Conservation (phyloP, 2,888 invertebrate species). For the Andrena hattorfiana region DNA sequence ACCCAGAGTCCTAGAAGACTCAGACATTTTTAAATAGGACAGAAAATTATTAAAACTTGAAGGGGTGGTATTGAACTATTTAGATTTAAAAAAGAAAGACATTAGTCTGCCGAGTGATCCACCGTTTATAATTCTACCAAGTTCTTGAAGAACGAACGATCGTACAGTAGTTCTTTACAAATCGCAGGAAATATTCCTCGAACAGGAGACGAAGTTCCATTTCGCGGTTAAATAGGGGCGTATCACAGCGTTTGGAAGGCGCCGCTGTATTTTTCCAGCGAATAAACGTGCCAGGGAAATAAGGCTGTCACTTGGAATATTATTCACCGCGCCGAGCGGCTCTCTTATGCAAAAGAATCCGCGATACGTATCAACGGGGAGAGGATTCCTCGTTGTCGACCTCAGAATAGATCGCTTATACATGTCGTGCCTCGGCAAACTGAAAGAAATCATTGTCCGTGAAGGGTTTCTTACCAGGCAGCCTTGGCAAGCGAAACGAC, state of each 20-base stretch:
- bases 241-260: not conserved
- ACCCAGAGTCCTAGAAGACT: no score
- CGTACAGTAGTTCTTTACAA: no score
- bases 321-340: constrained; percentile 10
- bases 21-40: no score
- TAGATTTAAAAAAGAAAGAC: no score
- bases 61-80: no score
- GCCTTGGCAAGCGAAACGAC: constrained; percentile 41
- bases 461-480: constrained; percentile 35
- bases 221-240: not conserved
- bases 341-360: constrained; percentile 39
- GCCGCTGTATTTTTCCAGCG: not conserved
- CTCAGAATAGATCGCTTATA: constrained; percentile 44
- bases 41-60: no score
- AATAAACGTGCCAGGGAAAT: not conserved
- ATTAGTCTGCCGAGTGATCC: no score
- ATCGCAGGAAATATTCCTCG: no score
- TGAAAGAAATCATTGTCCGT: constrained; percentile 55
- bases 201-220: no score
- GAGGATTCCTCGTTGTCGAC: constrained; percentile 28
- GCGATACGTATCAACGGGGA: constrained; percentile 22
- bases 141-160: no score
- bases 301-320: not conserved
- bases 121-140: no score
- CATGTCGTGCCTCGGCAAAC: constrained; percentile 25